phyloP scores from a whole-genome alignment of 2,113 vertebrate species.

The Sialia sialis region DNA sequence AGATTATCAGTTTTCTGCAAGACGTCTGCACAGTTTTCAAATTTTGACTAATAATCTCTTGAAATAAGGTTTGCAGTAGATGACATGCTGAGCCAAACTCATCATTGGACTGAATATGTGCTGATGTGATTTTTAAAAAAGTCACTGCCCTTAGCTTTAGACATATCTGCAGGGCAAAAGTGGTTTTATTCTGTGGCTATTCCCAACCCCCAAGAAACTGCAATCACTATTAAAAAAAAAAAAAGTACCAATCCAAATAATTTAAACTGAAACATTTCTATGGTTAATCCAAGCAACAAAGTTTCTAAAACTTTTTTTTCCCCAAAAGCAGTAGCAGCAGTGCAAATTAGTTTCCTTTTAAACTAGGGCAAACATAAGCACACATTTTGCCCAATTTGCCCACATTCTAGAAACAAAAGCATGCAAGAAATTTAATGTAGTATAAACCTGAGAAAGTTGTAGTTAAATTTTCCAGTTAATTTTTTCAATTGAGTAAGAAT shows the following conservation, averaged over 20 bases:
- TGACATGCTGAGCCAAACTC: neutral
- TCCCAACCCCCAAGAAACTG: accelerated
- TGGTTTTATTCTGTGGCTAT: neutral
- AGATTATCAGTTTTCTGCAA: neutral
- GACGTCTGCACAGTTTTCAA: neutral
- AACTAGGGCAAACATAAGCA: neutral
- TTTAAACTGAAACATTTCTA: neutral
- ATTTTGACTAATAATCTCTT: neutral
- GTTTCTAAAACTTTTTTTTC: neutral
- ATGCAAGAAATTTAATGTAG: neutral
- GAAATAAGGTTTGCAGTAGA: neutral
- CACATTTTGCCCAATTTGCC: neutral
- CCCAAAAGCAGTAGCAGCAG: neutral
- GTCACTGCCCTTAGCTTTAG: neutral
- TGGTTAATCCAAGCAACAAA: neutral
- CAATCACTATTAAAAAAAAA: neutral
- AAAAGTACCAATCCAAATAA: neutral
- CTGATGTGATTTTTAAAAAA: neutral
- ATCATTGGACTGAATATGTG: neutral
- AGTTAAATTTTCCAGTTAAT: neutral
- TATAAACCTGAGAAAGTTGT: neutral
- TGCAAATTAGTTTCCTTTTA: neutral
- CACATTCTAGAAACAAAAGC: neutral
- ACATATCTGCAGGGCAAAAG: neutral
- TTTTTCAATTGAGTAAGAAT: neutral